These are phyloP conservation scores for Ceyx erithaca DNA, from an alignment of 2,797 vertebrate genomes.

Conservation along the genomic window DNA sequence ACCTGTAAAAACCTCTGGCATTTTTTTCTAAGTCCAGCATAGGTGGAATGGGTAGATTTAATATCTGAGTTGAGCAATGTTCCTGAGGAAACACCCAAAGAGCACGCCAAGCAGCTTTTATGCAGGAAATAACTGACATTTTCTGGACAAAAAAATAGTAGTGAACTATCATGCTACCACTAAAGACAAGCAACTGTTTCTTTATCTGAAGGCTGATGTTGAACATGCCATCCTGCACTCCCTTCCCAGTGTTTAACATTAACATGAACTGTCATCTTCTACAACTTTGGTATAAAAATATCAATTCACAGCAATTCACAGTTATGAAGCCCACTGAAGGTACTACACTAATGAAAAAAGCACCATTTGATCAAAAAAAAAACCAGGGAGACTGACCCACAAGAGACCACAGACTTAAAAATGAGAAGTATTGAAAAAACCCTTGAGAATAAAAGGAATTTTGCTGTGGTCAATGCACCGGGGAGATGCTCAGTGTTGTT, in stretches of 20 bases:
- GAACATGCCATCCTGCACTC: not conserved
- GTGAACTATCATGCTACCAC: not conserved
- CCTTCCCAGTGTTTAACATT: not conserved
- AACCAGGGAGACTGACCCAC: not conserved
- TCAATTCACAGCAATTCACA: not conserved
- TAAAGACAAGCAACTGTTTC: not conserved
- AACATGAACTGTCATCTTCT: rapidly evolving
- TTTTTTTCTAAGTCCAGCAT: not conserved
- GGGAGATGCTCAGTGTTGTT: rapidly evolving
- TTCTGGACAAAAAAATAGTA: not conserved
- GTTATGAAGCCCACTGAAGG: not conserved
- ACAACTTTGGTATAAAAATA: not conserved
- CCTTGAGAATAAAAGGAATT: not conserved
- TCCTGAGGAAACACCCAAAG: not conserved
- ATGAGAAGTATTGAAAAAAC: not conserved
- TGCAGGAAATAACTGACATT: not conserved
- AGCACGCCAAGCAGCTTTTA: not conserved
- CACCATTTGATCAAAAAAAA: not conserved
- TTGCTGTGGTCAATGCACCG: not conserved
- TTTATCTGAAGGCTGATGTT: not conserved
- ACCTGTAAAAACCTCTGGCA: not conserved
- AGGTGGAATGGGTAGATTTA: not conserved
- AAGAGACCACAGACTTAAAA: not conserved
- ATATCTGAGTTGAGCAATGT: rapidly evolving
- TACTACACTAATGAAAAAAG: not conserved